A percentile compares a stretch with the other conserved stretches of the same genome.
Conservation (phyloP, 2,113 vertebrate genomes). For the zebrafish (Danio rerio) region DNA sequence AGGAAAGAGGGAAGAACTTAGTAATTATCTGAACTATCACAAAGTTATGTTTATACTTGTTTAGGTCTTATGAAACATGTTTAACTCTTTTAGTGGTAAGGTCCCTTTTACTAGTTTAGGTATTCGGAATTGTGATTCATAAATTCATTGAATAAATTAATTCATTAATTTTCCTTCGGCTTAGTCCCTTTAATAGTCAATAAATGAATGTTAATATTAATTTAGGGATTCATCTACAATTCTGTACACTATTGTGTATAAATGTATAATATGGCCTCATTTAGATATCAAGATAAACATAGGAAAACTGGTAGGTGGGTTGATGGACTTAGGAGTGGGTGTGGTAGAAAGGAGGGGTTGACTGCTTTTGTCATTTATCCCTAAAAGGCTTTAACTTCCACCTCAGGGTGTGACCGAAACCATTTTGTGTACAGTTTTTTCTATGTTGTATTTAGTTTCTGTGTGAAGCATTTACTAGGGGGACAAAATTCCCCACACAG, state of each 20-base stretch:
- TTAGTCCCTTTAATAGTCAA: no score
- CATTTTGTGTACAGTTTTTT: not conserved
- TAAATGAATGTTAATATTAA: no score
- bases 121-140: no score
- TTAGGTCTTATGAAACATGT: not conserved
- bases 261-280: no score
- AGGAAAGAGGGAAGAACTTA: not conserved
- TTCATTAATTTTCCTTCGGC: no score
- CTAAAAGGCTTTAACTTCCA: not conserved
- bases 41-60: not conserved
- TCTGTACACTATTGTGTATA: no score
- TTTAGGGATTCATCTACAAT: no score
- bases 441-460: not conserved
- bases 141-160: no score
- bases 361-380: not conserved
- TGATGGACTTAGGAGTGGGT: not conserved
- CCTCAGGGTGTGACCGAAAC: constrained; percentile 61
- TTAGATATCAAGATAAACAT: not conserved
- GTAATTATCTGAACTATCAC: not conserved
- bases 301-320: not conserved
- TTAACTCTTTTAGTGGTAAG: no score
- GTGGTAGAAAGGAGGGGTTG: not conserved
- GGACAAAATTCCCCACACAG: no score
- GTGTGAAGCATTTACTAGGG: not conserved
- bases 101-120: no score